These are phyloP conservation scores for western clawed frog (Xenopus tropicalis) DNA, from an alignment of 2,113 vertebrate genomes.

Conservation along the genomic window DNA sequence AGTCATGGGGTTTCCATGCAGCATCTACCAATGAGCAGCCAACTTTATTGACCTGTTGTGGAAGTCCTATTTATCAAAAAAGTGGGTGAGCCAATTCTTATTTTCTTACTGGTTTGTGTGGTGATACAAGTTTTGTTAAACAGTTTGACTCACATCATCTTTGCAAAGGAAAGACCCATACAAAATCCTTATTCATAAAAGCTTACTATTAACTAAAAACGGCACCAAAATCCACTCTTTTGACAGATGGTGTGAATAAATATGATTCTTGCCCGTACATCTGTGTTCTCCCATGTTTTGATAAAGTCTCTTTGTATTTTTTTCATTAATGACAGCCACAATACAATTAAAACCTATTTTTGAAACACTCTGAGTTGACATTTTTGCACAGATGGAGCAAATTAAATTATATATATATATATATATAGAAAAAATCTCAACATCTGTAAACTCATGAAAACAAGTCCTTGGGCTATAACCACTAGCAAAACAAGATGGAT, in stretches of 20 bases:
- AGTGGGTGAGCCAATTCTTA: no score
- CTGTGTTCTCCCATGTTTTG: not conserved
- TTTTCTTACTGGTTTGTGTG: no score
- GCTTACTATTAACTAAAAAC: no score
- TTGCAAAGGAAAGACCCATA: not conserved
- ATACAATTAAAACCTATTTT: conserved; percentile 36
- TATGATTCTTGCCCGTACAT: not conserved
- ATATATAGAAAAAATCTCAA: conserved; percentile 47
- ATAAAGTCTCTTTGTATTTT: conserved; percentile 32
- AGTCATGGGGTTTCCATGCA: no score
- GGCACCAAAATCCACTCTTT: not conserved
- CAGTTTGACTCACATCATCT: not conserved
- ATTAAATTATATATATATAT: conserved; percentile 42
- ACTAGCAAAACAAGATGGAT: not conserved
- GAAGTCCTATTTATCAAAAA: no score
- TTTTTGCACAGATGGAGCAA: conserved; percentile 46
- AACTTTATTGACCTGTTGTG: no score
- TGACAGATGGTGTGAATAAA: conserved; percentile 7
- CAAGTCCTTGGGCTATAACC: conserved; percentile 1
- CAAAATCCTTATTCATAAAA: no score
- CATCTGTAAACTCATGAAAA: conserved; percentile 42
- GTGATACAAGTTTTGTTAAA: not conserved
- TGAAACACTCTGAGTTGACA: conserved; percentile 42
- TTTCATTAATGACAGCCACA: conserved; percentile 10
- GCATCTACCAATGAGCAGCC: no score